Conservation (phyloP, 2,888 invertebrate species). For the Ditylenchus weischeri region DNA sequence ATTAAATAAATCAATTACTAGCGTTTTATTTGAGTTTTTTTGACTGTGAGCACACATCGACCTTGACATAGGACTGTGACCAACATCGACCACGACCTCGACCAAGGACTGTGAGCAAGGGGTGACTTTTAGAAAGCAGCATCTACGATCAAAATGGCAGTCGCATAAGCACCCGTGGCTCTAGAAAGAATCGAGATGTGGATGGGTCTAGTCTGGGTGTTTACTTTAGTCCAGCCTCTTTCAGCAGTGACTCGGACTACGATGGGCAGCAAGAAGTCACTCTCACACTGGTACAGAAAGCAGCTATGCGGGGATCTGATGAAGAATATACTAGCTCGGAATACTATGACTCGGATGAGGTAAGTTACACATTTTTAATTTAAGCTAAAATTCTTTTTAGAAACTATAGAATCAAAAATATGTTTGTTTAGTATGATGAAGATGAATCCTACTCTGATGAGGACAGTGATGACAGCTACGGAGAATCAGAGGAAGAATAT, state of each 20-base stretch:
- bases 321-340: slow-evolving; percentile 40
- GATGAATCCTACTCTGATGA: slow-evolving; percentile 15
- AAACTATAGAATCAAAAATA: background rate
- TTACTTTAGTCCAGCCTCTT: slow-evolving; percentile 43
- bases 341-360: slow-evolving; percentile 28
- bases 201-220: slow-evolving; percentile 37
- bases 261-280: slow-evolving; percentile 46
- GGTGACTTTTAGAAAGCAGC: background rate
- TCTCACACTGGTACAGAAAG: slow-evolving; percentile 47
- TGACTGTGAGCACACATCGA: no score
- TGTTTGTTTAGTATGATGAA: slow-evolving; percentile 34
- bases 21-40: no score
- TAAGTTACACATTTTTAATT: no score
- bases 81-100: no score
- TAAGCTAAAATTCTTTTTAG: background rate
- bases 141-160: slow-evolving; percentile 6
- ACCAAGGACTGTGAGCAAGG: no score
- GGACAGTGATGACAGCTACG: slow-evolving; percentile 21
- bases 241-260: slow-evolving; percentile 23
- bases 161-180: slow-evolving; percentile 20
- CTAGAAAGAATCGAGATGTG: no score
- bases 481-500: slow-evolving; percentile 3
- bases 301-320: slow-evolving; percentile 45
- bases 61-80: no score
- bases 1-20: no score